Base-by-base conservation (phyloP, 2,113 vertebrate species). In the Heteronetta atricapilla region DNA sequence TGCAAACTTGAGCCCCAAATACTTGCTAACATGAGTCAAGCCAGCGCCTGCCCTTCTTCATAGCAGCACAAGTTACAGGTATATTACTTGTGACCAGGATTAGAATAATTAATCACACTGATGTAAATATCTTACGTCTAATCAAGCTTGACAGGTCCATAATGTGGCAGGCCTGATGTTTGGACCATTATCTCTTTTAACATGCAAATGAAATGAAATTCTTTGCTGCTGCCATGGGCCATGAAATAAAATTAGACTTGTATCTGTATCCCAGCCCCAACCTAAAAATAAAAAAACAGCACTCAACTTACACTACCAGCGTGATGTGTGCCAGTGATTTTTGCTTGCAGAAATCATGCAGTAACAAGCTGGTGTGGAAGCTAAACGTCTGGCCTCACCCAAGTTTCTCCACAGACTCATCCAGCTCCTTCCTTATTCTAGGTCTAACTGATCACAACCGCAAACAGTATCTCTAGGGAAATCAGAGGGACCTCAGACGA, bases 251-350 rank as follows among this genome's bases (percentile, higher is more conserved):
- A 79, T n/a, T n/a, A 29, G 52, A 60, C 13, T 5, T 1, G 22
- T 80, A 16, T 7, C 38, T 87, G 26, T 31, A 64, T 46, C 6
- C 46, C 28, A 50, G 15, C 13, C 4, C 6, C 26, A 50, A 52
- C 1, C 1, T 63, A 18, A 70, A 81, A 63, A 46, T 5, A 17
- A 13, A 18, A 3, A 3, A 3, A 11, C 48, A 68, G 14, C 7
- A 64, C 26, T 75, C 34, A 84, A 6, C 19, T 63, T 40, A 12
- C 2, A 36, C 25, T 34, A 3, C 9, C 20, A 80, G 46, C 15
- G 36, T 0, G 0, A 67, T 5, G 11, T 12, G 5, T 34, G 18
- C 38, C 17, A 25, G 31, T 56, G 56, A 36, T 73, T 86, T 40
- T 50, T 10, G 20, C n/a, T 62, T 55, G 40, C 28, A 67, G 50